These are phyloP conservation scores for Oxyura jamaicensis DNA, from an alignment of 2,113 vertebrate species.

Conservation along the genomic window DNA sequence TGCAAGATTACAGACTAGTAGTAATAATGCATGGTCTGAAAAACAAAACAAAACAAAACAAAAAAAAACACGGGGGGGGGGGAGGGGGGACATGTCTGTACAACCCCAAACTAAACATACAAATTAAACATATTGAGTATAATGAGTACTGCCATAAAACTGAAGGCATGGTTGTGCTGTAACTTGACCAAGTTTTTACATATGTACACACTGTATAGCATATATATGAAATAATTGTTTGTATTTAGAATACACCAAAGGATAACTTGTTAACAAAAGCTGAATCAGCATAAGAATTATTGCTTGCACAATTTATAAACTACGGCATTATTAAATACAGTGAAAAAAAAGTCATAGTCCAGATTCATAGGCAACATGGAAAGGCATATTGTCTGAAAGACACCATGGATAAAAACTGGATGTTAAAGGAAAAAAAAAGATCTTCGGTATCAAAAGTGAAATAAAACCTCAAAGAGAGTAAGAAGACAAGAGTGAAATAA, in stretches of 20 bases:
- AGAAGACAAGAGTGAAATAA: not conserved
- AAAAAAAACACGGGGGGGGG: too few relatives aligned
- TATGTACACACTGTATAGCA: not conserved
- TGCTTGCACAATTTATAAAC: conserved; percentile 18
- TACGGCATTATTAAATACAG: conserved; percentile 11
- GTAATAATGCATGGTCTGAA: not conserved
- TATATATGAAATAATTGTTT: not conserved
- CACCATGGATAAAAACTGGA: not conserved
- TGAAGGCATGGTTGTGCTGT: not conserved
- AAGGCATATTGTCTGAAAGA: conserved; percentile 46
- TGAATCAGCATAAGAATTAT: not conserved
- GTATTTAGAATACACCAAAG: not conserved
- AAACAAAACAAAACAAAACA: too few relatives aligned
- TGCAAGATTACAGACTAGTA: not conserved
- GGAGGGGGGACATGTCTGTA: not conserved
- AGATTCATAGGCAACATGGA: conserved; percentile 19
- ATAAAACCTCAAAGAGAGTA: not conserved
- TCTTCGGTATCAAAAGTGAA: not conserved
- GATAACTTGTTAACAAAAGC: not conserved
- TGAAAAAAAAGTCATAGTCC: not conserved
- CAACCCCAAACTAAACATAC: not conserved
- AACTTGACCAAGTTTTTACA: not conserved
- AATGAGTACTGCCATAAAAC: not conserved
- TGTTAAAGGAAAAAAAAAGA: not conserved
- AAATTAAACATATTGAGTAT: not conserved